Evolutionary conservation across 1,140 invertebrate genomes (phyloP).

Genomic region (Lepeophtheirus salmonis): DNA sequence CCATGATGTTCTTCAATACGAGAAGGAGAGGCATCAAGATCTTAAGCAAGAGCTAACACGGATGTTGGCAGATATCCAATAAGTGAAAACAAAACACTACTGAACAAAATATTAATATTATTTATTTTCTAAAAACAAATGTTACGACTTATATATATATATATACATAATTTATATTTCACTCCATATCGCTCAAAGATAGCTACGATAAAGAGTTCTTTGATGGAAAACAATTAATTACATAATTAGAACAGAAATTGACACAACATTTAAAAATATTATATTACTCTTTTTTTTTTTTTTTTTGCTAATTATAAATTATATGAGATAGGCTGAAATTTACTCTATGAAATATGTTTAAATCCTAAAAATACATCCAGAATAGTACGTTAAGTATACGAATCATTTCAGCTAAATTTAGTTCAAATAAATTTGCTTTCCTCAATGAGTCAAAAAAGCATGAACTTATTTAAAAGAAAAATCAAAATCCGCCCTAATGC

Average conservation of each 20-base stretch:
- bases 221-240: no score
- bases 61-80: slow-evolving; percentile 16
- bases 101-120: not conserved
- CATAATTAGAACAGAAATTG: no score
- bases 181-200: no score
- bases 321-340: no score
- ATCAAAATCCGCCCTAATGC: no score
- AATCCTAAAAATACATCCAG: not conserved
- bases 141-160: not conserved
- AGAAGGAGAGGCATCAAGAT: slow-evolving; percentile 16
- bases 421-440: not conserved
- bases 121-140: not conserved
- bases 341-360: not conserved
- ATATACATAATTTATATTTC: no score
- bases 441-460: not conserved
- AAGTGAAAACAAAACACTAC: not conserved
- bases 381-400: not conserved
- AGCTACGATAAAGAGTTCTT: no score
- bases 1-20: slow-evolving; percentile 7
- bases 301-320: no score
- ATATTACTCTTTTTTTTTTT: no score
- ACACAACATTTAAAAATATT: no score
- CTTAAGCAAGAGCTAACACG: slow-evolving; percentile 13
- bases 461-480: not conserved
- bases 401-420: not conserved